A percentile compares a stretch with the other conserved stretches of the same genome.
Conservation (phyloP, 2,797 vertebrate genomes). For the Sebastes trivittatus region DNA sequence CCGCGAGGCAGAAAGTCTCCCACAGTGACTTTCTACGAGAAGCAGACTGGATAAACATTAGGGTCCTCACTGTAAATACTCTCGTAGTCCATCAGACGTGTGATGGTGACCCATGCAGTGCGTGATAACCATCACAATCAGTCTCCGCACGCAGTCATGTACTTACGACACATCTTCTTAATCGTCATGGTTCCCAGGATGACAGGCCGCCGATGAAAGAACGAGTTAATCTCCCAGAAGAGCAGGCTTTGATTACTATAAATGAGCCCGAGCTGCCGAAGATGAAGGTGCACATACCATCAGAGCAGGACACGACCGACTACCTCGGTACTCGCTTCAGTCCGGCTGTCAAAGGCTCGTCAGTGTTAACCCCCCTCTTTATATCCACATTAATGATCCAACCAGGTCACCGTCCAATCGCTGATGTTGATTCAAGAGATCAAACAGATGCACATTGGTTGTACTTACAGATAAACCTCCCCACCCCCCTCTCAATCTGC, state of each 20-base stretch:
- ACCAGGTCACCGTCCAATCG: slow-evolving; percentile 14
- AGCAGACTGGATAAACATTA: slow-evolving; percentile 17
- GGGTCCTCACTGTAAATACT: slow-evolving; percentile 5
- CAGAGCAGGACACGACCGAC: not conserved
- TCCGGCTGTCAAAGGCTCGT: not conserved
- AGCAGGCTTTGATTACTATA: slow-evolving; percentile 33
- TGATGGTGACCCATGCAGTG: not conserved
- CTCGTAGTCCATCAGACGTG: not conserved
- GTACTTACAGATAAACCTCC: not conserved
- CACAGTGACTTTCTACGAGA: slow-evolving; percentile 3
- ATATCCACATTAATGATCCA: slow-evolving; percentile 19
- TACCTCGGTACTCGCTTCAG: not conserved
- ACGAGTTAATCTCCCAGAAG: slow-evolving; percentile 40
- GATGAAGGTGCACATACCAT: slow-evolving; percentile 21
- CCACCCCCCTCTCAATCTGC: not conserved
- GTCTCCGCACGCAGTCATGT: slow-evolving; percentile 11
- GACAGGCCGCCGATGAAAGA: not conserved
- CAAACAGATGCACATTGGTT: slow-evolving; percentile 31
- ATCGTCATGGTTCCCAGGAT: slow-evolving; percentile 43
- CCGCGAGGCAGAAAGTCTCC: not conserved
- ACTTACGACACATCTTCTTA: slow-evolving; percentile 56
- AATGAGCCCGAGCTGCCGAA: slow-evolving; percentile 34
- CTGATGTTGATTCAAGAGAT: slow-evolving; percentile 26
- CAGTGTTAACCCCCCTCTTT: not conserved
- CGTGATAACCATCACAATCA: slow-evolving; percentile 36